Evolutionary conservation across 2,113 vertebrate species (phyloP), one percentile per base, ranked within the genome.

Genomic region (Pipra filicauda): DNA sequence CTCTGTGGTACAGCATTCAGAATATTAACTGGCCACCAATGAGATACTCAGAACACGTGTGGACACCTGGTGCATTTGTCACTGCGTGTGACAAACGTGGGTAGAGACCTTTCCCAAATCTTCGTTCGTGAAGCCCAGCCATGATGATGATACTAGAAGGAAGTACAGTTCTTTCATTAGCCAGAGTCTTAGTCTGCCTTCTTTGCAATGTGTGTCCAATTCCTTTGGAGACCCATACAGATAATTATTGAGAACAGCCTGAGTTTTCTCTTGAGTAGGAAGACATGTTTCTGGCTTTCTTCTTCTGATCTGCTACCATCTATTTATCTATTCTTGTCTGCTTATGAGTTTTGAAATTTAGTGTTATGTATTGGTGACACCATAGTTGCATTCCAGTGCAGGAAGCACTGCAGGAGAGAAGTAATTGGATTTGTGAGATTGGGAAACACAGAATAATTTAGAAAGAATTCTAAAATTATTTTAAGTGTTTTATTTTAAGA

Each of bases 221-320:
- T 90, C 72, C 87, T 89, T 84, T 59, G 48, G 74, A 92, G 80
- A 84, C 43, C 39, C 8, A 2, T 66, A 31, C 12, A 78, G 76
- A 75, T 94, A 79, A 95, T 91, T 81, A 75, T 39, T 67, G 86
- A 84, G 84, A 95, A 88, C 80, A 91, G 57, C 39, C 59, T 61
- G 64, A 76, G 37, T 77, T 94, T 88, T 92, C 79, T 52, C 80
- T 66, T 57, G 80, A 64, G 89, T 43, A 84, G 72, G 66, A 91
- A 81, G 52, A 44, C 73, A 37, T 76, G 24, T 89, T 72, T 83
- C 72, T 95, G 87, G 26, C 43, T 95, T 95, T 93, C 81, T 70
- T 84, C 64, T 91, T 66, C 51, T 84, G 80, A 65, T 58, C 87
- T 93, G 12, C 69, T 82, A 93, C 91, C 72, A 83, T 93, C 85